A percentile compares a stretch with the other conserved stretches of the same genome.
Conservation (phyloP, 2,888 invertebrate species). For the Oegoconia quadripuncta region DNA sequence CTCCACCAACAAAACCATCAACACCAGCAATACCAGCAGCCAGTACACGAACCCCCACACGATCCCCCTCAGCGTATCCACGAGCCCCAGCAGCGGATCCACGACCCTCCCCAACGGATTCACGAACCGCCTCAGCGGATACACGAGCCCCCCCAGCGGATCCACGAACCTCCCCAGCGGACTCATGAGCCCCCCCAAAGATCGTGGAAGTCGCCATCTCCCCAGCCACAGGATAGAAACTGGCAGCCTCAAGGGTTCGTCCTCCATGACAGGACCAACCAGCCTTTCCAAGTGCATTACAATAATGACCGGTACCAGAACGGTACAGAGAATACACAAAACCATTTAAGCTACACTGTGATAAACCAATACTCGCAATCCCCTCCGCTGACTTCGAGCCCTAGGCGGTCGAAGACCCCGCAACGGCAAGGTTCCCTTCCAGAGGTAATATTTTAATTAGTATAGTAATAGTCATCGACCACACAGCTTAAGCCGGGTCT, state of each 20-base stretch:
- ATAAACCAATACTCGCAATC: conserved; percentile 77
- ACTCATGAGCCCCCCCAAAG: conserved; percentile 49
- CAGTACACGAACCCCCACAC: conserved; percentile 38
- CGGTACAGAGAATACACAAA: conserved; percentile 69
- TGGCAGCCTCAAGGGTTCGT: conserved; percentile 81
- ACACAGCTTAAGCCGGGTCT: no score
- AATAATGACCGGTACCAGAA: conserved; percentile 80
- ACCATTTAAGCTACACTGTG: conserved; percentile 79
- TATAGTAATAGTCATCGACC: no score
- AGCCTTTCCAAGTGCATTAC: conserved; percentile 60
- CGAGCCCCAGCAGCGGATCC: conserved; percentile 37
- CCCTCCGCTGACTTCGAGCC: conserved; percentile 80
- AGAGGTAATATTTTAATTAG: no score
- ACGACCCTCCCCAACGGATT: neutral
- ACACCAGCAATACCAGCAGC: conserved; percentile 22
- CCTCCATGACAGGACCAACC: conserved; percentile 78
- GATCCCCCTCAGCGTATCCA: conserved; percentile 35
- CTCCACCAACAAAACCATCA: conserved; percentile 39
- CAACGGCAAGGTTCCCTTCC: conserved; percentile 78
- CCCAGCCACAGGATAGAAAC: conserved; percentile 48
- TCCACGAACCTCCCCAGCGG: conserved; percentile 41
- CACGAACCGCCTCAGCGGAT: conserved; percentile 15
- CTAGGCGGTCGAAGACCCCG: conserved; percentile 52
- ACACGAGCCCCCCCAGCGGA: conserved; percentile 51
- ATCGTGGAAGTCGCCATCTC: conserved; percentile 60